These are phyloP conservation scores for Rissa tridactyla DNA, from an alignment of 2,113 vertebrate species.

Conservation along the genomic window DNA sequence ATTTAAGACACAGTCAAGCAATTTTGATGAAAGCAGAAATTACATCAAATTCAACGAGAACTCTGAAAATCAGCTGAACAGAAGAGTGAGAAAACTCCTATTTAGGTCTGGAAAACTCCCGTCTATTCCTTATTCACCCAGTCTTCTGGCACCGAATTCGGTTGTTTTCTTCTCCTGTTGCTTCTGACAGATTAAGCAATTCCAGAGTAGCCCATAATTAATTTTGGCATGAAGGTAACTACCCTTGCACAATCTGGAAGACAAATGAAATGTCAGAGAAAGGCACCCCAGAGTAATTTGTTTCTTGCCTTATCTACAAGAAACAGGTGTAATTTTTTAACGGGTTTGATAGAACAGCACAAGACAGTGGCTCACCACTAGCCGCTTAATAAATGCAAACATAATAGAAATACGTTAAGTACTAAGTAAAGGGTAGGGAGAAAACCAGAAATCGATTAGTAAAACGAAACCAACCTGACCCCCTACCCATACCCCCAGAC, in stretches of 20 bases:
- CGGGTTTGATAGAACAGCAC: neutral
- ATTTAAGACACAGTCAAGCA: neutral
- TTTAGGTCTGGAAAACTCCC: neutral
- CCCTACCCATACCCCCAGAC: neutral
- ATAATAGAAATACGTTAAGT: neutral
- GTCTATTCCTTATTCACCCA: neutral
- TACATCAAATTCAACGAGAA: neutral
- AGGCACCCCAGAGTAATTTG: slow-evolving; percentile 29
- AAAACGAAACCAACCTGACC: neutral
- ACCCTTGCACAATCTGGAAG: slow-evolving; percentile 26
- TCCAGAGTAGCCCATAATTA: slow-evolving; percentile 40
- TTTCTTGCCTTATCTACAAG: slow-evolving; percentile 44
- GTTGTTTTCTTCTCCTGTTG: slow-evolving; percentile 9
- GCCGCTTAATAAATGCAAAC: neutral
- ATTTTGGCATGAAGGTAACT: slow-evolving; percentile 35
- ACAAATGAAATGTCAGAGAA: slow-evolving; percentile 36
- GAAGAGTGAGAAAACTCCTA: neutral
- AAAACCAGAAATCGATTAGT: neutral
- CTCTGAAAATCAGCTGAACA: neutral
- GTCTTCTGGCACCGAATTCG: neutral
- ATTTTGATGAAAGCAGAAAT: slow-evolving; percentile 3
- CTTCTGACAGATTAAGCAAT: slow-evolving; percentile 50
- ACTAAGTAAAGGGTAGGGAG: neutral
- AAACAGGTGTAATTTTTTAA: slow-evolving; percentile 42
- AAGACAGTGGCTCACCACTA: neutral